Evolutionary conservation across 1,140 invertebrate genomes (phyloP).

Genomic region (Drosophila grimshawi): DNA sequence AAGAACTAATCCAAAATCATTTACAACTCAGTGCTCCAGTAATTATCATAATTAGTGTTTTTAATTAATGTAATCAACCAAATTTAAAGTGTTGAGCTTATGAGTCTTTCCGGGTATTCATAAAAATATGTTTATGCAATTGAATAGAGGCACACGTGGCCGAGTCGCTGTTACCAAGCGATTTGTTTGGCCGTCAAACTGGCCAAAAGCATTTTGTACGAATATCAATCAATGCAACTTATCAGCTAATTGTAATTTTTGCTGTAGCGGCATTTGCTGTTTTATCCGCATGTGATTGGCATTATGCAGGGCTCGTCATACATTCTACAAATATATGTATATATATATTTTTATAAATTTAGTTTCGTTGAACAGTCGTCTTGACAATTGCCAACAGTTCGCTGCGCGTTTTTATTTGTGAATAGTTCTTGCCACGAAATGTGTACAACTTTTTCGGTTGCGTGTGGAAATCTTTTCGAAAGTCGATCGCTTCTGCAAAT

Average conservation of each 20-base stretch:
- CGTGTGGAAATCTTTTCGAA: constrained; percentile 30
- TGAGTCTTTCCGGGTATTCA: no score
- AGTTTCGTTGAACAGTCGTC: constrained; percentile 31
- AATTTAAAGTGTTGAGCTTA: background rate
- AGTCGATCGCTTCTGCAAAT: constrained; percentile 5
- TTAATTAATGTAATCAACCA: background rate
- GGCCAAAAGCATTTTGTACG: background rate
- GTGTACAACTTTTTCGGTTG: constrained; percentile 53
- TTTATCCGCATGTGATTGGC: constrained; percentile 17
- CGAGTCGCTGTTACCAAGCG: constrained; percentile 3
- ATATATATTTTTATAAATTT: background rate
- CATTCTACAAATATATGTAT: no score
- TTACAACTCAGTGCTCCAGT: no score
- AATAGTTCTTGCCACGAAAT: constrained; percentile 56
- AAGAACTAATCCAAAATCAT: no score
- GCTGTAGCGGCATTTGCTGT: no score
- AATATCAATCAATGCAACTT: constrained; percentile 31
- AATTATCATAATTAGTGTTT: no score
- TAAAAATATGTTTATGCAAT: background rate
- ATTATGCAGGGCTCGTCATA: background rate
- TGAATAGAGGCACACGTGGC: constrained; percentile 4
- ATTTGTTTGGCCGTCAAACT: background rate
- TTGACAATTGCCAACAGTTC: constrained; percentile 36
- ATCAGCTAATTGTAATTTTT: constrained; percentile 25
- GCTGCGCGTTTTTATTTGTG: constrained; percentile 1